Evolutionary conservation across 2,113 vertebrate genomes (phyloP).

Genomic region (Coptodon bakossiorum): DNA sequence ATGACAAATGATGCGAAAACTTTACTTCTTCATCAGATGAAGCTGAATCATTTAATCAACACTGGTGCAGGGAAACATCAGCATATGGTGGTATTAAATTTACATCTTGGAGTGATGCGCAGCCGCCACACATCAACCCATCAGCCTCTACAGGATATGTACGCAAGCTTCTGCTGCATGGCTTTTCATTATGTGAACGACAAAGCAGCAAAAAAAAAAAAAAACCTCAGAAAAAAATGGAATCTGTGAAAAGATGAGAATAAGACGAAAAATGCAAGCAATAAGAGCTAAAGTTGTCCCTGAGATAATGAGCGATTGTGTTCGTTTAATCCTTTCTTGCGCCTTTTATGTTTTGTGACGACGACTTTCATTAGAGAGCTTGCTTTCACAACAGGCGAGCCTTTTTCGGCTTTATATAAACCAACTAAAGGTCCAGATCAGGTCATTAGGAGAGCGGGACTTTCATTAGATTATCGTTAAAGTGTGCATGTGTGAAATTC

Average conservation of each 20-base stretch:
- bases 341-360: not conserved
- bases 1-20: constrained; percentile 23
- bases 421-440: not conserved
- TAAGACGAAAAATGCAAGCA: not conserved
- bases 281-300: not conserved
- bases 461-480: constrained; percentile 22
- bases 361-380: not conserved
- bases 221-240: not conserved
- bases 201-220: not conserved
- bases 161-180: not conserved
- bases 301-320: not conserved
- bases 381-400: not conserved
- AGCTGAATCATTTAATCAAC: constrained; percentile 39
- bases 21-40: constrained; percentile 40
- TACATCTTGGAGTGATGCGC: constrained; percentile 21
- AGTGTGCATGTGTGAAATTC: constrained; percentile 8
- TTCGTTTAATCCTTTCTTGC: not conserved
- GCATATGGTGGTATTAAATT: constrained; percentile 43
- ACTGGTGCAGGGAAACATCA: not conserved
- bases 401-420: not conserved
- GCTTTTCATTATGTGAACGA: constrained; percentile 4
- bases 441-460: not conserved
- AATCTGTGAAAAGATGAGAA: not conserved
- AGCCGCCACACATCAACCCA: not conserved
- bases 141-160: not conserved